Base-by-base conservation (phyloP, 2,888 invertebrate genomes). In the Epinotia bilunana region DNA sequence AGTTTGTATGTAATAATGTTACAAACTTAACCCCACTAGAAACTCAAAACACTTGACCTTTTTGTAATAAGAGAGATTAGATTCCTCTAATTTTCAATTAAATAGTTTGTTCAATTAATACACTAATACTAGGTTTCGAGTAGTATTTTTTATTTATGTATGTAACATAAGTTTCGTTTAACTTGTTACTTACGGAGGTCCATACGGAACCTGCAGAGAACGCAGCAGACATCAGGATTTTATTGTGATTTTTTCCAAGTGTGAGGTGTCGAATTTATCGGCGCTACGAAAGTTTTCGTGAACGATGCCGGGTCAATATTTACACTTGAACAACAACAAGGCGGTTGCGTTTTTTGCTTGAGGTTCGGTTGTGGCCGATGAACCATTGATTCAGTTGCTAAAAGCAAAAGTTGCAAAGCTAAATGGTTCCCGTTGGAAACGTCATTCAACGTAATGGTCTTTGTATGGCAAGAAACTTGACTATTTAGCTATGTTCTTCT, bases 301-400 rank as follows among this genome's bases (percentile, higher is more conserved):
- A 85, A 84, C 87, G 85, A 83, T 82, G 83, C 80, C 83, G 83
- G 84, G 89, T 88, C 92, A 92, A 92, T 92, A 91, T 92, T 92
- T 91, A 87, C 89, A 87, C 87, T 84, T 85, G 84, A 88, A 84
- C 87, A 86, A 85, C n/a, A 87, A 86, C 86, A 86, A 84, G 81
- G 87, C 73, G 88, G 88, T 79, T 84, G 78, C 78, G 70, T 90
- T 90, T 89, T 90, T 88, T 87, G 84, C 82, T 86, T 88, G 87
- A 86, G 88, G 88, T 86, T 87, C 77, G 80, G 81, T 83, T 89
- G 88, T 85, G 88, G 88, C 85, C 83, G 80, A 81, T 83, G 82
- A 82, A 87, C 85, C 88, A 86, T 86, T 88, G 86, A 87, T 89
- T 87, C 82, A 84, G 83, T 82, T 83, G 81, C n/a, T n/a, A n/a